A percentile compares a stretch with the other conserved stretches of the same genome.
phyloP scores from a whole-genome alignment of 1,140 invertebrate genomes.

The Andrena cerasifolii region DNA sequence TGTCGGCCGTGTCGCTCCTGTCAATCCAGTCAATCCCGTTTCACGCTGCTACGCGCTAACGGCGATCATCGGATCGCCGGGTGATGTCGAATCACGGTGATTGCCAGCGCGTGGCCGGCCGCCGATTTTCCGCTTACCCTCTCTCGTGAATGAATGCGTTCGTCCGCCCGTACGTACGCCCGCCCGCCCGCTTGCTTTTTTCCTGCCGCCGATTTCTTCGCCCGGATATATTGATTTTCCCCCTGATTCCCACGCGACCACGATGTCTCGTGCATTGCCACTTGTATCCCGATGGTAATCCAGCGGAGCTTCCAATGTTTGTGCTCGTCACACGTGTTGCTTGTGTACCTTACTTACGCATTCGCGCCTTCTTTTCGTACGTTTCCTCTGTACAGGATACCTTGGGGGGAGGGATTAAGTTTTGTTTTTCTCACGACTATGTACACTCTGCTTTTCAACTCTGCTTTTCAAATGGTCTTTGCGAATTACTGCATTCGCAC shows the following conservation, averaged over 20 bases:
- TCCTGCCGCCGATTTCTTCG: conserved; percentile 17
- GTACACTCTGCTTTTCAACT: too few relatives aligned
- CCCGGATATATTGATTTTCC: conserved; percentile 61
- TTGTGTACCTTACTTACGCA: background rate
- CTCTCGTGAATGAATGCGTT: too few relatives aligned
- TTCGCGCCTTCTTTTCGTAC: conserved; percentile 15
- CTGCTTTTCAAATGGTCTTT: too few relatives aligned
- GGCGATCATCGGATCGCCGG: too few relatives aligned
- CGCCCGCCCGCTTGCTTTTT: background rate
- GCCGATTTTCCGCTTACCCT: conserved; percentile 4
- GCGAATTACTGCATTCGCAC: background rate
- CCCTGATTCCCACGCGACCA: conserved; percentile 29
- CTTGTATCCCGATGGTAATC: background rate
- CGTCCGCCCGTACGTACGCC: background rate
- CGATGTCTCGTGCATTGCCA: conserved; percentile 9
- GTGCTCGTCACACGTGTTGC: background rate
- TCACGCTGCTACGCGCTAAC: background rate
- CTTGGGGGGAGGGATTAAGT: background rate
- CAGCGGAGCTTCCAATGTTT: background rate
- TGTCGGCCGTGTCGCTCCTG: conserved; percentile 34
- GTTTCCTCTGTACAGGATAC: background rate
- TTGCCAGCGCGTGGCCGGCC: background rate
- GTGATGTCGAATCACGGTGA: conserved; percentile 11
- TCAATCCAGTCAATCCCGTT: conserved; percentile 36
- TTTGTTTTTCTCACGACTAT: background rate